Conservation (phyloP, 1,140 invertebrate species). For the Bombyx mori region ASM3026992v2 NC_085121.1:5689001-5689500, state of each 20-base stretch:
- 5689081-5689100: constrained; percentile 17
- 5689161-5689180: constrained; percentile 24
- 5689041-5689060: constrained; percentile 41
- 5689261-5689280: no score
- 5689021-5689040: constrained; percentile 28
- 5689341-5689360: no score
- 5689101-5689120: constrained; percentile 29
- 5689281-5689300: no score
- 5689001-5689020: constrained; percentile 43
- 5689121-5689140: constrained; percentile 30
- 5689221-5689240: no score
- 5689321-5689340: no score
- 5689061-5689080: constrained; percentile 58
- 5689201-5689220: constrained; percentile 17
- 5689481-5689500: no score
- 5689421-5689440: constrained; percentile 55
- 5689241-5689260: no score
- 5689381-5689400: constrained; percentile 49
- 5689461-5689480: no score
- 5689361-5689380: constrained; percentile 7
- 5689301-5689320: no score
- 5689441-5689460: constrained; percentile 44
- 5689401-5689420: constrained; percentile 70
- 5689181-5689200: constrained; percentile 34
- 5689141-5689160: constrained; percentile 30